Evolutionary conservation across 2,797 vertebrate species (phyloP).

Genomic region (Chrysocyon brachyurus): DNA sequence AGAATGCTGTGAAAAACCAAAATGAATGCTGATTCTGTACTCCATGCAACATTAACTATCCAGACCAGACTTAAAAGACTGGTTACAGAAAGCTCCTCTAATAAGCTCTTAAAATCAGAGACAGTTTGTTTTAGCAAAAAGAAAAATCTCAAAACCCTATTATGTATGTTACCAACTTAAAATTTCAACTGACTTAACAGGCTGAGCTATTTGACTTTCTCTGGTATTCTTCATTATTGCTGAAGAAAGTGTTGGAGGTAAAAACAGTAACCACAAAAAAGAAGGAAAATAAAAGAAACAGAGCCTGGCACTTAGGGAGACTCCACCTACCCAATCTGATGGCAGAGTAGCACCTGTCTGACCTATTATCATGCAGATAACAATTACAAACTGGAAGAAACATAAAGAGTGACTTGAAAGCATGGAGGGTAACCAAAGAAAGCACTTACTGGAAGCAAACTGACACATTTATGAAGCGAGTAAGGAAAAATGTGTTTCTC

Average conservation of each 20-base stretch:
- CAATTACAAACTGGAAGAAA: neutral
- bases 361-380: neutral
- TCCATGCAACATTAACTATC: neutral
- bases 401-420: conserved; percentile 34
- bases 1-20: neutral
- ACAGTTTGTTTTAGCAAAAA: conserved; percentile 19
- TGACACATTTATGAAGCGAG: neutral
- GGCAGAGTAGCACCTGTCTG: neutral
- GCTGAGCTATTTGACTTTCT: neutral
- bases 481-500: conserved; percentile 8
- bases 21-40: conserved; percentile 56
- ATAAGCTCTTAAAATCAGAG: neutral
- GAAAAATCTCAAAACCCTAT: neutral
- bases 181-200: conserved; percentile 37
- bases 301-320: neutral
- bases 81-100: neutral
- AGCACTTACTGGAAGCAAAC: neutral
- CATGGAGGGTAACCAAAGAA: neutral
- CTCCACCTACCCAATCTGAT: neutral
- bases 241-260: neutral
- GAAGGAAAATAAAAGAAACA: neutral
- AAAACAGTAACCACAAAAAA: neutral
- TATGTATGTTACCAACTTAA: neutral
- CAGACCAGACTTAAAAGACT: neutral
- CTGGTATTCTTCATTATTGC: neutral